These are phyloP conservation scores for Diarsia mendica DNA, from an alignment of 2,888 invertebrate genomes.

Conservation along the genomic window DNA sequence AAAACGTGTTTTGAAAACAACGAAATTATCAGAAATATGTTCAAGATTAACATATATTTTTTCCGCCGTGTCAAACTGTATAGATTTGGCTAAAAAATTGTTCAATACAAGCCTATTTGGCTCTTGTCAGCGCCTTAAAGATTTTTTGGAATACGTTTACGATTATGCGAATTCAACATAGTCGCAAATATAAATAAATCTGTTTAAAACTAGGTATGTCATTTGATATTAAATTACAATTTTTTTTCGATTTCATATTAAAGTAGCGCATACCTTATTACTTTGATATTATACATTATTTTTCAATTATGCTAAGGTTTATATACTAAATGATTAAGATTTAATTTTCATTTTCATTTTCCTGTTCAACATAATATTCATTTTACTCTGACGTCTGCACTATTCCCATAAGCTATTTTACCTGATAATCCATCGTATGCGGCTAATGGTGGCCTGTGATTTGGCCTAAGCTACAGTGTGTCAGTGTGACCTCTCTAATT, in stretches of 20 bases:
- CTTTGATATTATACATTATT: too few species aligned
- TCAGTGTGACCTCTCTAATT: background rate
- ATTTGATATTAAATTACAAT: too few species aligned
- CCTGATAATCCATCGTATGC: background rate
- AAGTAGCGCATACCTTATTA: background rate
- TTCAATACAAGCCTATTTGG: too few species aligned
- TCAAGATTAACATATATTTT: too few species aligned
- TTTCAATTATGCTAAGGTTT: background rate
- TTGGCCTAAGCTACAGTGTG: background rate
- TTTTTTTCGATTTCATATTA: background rate
- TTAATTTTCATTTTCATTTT: background rate
- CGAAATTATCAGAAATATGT: too few species aligned
- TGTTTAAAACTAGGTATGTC: background rate
- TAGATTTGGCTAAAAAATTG: too few species aligned
- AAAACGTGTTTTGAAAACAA: too few species aligned
- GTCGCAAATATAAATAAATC: background rate
- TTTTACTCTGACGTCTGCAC: too few species aligned
- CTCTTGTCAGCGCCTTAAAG: too few species aligned
- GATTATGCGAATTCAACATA: background rate
- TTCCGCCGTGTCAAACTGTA: too few species aligned
- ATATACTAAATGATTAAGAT: background rate
- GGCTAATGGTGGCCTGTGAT: background rate
- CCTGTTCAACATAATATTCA: background rate
- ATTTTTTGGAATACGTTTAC: background rate
- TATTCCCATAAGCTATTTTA: background rate